Conservation (phyloP, 2,888 invertebrate species). For the Rhogogaster chlorosoma region DNA sequence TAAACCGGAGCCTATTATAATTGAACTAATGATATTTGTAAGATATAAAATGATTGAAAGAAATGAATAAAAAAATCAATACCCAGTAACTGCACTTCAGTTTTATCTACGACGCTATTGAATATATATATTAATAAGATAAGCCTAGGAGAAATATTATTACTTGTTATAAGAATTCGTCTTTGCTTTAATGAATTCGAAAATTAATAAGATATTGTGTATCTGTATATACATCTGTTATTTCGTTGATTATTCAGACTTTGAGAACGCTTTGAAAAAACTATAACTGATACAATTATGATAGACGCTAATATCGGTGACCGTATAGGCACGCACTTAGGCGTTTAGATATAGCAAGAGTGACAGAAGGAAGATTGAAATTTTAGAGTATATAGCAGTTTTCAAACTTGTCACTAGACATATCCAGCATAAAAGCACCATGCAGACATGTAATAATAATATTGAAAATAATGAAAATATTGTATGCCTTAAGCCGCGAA, state of each 20-base stretch:
- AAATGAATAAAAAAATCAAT: neutral
- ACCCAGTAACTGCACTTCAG: neutral
- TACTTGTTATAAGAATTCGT: neutral
- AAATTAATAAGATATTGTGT: neutral
- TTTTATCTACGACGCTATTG: neutral
- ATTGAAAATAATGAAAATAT: conserved; percentile 56
- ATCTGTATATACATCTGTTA: neutral
- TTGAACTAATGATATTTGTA: neutral
- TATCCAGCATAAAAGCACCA: conserved; percentile 72
- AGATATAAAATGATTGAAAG: neutral
- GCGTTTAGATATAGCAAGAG: conserved; percentile 56
- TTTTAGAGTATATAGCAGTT: conserved; percentile 59
- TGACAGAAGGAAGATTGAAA: conserved; percentile 53
- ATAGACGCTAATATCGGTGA: conserved; percentile 36
- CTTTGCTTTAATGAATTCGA: neutral
- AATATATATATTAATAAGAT: neutral
- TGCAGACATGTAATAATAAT: conserved; percentile 66
- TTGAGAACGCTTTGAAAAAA: neutral
- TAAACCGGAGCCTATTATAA: neutral
- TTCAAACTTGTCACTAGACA: conserved; percentile 71
- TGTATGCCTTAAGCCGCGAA: conserved; percentile 69
- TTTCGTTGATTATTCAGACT: neutral
- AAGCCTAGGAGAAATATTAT: neutral
- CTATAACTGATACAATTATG: conserved; percentile 13
- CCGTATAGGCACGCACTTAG: conserved; percentile 49